Evolutionary conservation across 2,113 vertebrate species (phyloP).

Genomic region (Pithys albifrons): DNA sequence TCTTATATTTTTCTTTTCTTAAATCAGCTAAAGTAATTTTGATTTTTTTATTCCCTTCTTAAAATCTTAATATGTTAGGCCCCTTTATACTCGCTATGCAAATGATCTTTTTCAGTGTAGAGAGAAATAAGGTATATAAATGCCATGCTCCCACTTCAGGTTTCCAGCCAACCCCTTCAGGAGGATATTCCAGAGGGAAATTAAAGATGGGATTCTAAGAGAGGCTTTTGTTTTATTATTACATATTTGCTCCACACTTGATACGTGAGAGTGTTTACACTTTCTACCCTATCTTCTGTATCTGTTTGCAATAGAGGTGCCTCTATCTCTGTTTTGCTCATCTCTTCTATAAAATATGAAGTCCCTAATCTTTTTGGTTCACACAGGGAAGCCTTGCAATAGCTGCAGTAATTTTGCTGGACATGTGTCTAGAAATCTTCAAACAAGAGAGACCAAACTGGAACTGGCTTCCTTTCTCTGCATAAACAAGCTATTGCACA

Average conservation of each 20-base stretch:
- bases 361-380: background rate
- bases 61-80: background rate
- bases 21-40: background rate
- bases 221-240: constrained; percentile 7
- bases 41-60: rapidly evolving
- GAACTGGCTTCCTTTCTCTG: background rate
- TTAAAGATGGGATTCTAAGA: background rate
- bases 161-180: background rate
- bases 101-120: background rate
- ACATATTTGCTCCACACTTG: background rate
- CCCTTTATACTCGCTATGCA: background rate
- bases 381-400: background rate
- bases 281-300: background rate
- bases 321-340: background rate
- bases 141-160: background rate
- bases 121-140: background rate
- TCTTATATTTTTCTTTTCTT: background rate
- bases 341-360: constrained; percentile 2
- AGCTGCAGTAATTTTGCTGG: background rate
- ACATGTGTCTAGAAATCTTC: background rate
- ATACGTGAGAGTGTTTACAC: background rate
- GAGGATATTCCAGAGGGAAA: background rate
- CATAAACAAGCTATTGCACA: background rate
- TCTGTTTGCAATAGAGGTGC: background rate
- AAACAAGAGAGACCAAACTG: background rate